Base-by-base conservation (phyloP, 2,888 invertebrate genomes). In the Troglohyphantes excavatus region DNA sequence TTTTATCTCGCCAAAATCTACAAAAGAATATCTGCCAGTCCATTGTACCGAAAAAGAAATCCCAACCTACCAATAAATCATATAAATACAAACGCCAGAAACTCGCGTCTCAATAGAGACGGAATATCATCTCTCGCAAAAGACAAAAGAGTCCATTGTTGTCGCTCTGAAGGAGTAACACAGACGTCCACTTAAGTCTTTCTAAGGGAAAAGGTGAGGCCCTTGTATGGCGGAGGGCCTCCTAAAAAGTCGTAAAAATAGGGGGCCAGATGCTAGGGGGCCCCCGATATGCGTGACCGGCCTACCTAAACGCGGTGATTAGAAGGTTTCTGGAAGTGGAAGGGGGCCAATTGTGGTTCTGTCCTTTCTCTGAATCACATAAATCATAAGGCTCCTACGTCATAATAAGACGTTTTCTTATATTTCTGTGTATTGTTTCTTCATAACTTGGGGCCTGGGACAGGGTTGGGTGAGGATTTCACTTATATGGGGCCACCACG, bases 371-470 rank as follows among this genome's bases (percentile, higher is more conserved):
- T 53, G 21, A 65, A n/a, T 23, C 17, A 17, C 63, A 39, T 78
- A 63, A 63, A 82, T 82, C 82, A 82, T 59, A 70, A 11, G 46
- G 21, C 13, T 61, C 13, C 70, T 53, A 82, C 82, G 70, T 61
- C 82, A 82, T 82, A 70, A 82, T 82, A 17, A 21, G 39, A 23
- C 9, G 33, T 26, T 26, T 13, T 33, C 61, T 33, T 63, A 29
- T 61, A 53, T 26, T 43, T 72, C n/a, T 43, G 19, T 21, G n/a
- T 13, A 23, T n/a, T 67, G 33, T 33, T 29, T 26, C 29, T n/a
- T 29, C 19, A 11, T 23, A 26, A 26, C 23, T 76, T 59, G 65
- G 43, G 78, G 65, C 65, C 78, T 78, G 65, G 27, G 9, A 33
- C n/a, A 65, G 78, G 78, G 21, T 65, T 3, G 39, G 39, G 17